A percentile compares a stretch with the other conserved stretches of the same genome.
Evolutionary conservation across 2,113 vertebrate genomes (phyloP).

Genomic region (Oceanites oceanicus): DNA sequence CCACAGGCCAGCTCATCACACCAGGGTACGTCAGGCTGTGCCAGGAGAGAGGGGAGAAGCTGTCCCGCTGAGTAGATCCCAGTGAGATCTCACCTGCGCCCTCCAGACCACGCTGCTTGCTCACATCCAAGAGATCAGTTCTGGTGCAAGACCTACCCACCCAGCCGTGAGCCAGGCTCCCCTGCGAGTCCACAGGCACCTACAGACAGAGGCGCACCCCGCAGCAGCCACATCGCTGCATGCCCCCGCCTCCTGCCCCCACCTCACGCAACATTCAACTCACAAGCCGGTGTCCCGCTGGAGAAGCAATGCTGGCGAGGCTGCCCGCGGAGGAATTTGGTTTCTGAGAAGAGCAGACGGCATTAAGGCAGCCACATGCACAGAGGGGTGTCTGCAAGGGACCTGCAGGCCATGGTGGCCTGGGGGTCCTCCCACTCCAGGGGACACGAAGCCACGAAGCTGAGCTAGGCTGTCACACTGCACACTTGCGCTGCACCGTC

Average conservation of each 20-base stretch:
- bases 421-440: rapidly evolving
- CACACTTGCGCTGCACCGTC: neutral
- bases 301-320: neutral
- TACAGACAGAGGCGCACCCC: too few species aligned
- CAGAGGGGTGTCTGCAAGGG: neutral
- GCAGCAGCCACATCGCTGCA: neutral
- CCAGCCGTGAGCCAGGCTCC: neutral
- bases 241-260: neutral
- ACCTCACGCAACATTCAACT: rapidly evolving
- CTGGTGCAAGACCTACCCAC: neutral
- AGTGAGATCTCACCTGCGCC: neutral
- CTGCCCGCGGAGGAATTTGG: neutral
- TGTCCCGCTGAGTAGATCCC: neutral
- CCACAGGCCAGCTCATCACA: neutral
- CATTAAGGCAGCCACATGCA: neutral
- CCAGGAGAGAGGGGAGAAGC: neutral
- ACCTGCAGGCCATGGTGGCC: rapidly evolving
- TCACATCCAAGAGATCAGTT: neutral
- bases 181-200: neutral
- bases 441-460: neutral
- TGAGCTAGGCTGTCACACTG: neutral
- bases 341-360: neutral
- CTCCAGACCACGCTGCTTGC: neutral
- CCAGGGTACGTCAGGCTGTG: neutral
- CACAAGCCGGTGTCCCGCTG: rapidly evolving